phyloP scores from a whole-genome alignment of 2,797 vertebrate species.

The Oreonectes daqikongensis region DNA sequence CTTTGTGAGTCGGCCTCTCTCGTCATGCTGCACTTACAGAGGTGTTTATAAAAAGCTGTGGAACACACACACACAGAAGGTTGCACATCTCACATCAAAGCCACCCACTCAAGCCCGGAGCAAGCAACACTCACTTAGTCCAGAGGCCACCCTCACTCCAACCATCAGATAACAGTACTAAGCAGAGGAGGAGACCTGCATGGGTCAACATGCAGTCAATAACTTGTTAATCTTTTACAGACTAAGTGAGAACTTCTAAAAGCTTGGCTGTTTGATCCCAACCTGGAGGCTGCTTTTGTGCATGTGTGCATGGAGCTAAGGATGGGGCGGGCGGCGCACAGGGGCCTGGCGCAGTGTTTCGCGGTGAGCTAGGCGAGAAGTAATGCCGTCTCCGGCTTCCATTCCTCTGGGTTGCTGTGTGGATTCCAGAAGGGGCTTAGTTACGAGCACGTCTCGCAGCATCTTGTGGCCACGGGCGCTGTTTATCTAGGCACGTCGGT shows the following conservation, averaged over 20 bases:
- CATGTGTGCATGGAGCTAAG: conserved; percentile 27
- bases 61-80: conserved; percentile 58
- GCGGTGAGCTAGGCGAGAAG: conserved; percentile 23
- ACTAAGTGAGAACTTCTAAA: conserved; percentile 58
- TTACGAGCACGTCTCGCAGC: conserved; percentile 24
- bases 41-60: conserved; percentile 65
- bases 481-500: conserved; percentile 53
- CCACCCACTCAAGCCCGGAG: conserved; percentile 60
- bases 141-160: conserved; percentile 58
- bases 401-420: conserved; percentile 32
- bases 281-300: conserved; percentile 48
- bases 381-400: conserved; percentile 35
- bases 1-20: conserved; percentile 52
- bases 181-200: conserved; percentile 50
- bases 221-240: conserved; percentile 65
- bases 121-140: conserved; percentile 61
- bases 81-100: conserved; percentile 66
- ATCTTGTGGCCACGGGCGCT: conserved; percentile 42
- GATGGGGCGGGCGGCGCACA: conserved; percentile 31
- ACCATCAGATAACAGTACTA: conserved; percentile 59
- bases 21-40: conserved; percentile 55
- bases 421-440: conserved; percentile 45
- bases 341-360: conserved; percentile 39
- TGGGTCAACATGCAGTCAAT: conserved; percentile 62
- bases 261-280: conserved; percentile 55